A percentile compares a stretch with the other conserved stretches of the same genome.
Evolutionary conservation across 2,888 invertebrate species (phyloP).

Genomic region (Cephus nigrinus): DNA sequence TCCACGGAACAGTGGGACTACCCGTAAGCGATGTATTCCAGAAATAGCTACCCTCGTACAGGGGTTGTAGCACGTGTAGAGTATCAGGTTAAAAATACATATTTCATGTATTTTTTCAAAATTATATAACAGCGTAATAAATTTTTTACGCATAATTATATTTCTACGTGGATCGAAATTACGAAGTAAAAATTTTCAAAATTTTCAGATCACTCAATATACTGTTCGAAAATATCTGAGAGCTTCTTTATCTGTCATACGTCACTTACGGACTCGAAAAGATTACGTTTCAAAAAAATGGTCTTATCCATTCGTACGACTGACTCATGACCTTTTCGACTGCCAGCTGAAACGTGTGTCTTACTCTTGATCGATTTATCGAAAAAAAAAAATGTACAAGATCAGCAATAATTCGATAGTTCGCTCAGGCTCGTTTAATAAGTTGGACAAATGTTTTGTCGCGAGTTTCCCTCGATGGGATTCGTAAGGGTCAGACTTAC

Average conservation of each 20-base stretch:
- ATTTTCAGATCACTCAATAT: background rate
- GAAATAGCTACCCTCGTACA: background rate
- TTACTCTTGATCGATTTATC: background rate
- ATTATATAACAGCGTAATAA: background rate
- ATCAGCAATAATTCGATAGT: constrained; percentile 38
- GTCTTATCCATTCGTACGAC: background rate
- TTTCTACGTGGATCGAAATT: background rate
- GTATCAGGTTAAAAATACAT: background rate
- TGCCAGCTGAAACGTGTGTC: too few species aligned
- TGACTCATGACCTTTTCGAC: background rate
- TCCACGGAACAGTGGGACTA: background rate
- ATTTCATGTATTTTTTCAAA: background rate
- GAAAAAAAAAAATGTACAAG: constrained; percentile 18
- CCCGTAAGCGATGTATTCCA: background rate
- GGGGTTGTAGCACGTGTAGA: background rate
- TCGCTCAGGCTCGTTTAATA: constrained; percentile 31
- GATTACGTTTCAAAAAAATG: too few species aligned
- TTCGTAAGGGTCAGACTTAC: background rate
- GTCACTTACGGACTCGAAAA: background rate
- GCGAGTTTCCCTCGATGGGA: constrained; percentile 10
- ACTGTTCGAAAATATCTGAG: background rate
- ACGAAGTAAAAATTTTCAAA: background rate
- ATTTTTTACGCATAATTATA: background rate
- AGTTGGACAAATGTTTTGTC: constrained; percentile 41
- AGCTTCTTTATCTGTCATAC: background rate